Evolutionary conservation across 2,797 vertebrate species (phyloP), one percentile per base, ranked within the genome.

Genomic region (Vultur gryphus): DNA sequence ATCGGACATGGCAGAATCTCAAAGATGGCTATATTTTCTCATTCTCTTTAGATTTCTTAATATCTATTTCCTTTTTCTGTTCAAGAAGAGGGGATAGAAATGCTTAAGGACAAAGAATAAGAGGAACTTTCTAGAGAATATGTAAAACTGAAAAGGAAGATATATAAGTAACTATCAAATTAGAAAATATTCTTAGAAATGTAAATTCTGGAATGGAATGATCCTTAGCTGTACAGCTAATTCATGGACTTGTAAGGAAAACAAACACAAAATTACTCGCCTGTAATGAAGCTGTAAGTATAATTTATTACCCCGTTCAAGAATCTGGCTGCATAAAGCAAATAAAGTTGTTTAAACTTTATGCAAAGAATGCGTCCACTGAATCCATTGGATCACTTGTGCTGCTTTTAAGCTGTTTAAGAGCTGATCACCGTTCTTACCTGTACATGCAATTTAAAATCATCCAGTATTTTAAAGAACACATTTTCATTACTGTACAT

Each of bases 51-150:
- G 11, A 46, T 91, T 87, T 93, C n/a, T 92, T 91, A 86, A 89
- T 87, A 71, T 35, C 35, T 88, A 20, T 86, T 93, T 92, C 19
- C 11, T 95, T 87, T 93, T 91, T 82, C 46, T 84, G 20, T 87
- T 96, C 61, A 89, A 57, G 75, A 78, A 59, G 37, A 95, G 16
- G 43, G 46, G 46, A 86, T 48, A 95, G 31, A 95, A 90, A 95
- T 46, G 11, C 51, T 81, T 92, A 84, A 93, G 64, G 61, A 84
- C 7, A 87, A 76, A 73, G 12, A 87, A 84, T 39, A 70, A 8
- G 8, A 75, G 73, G 61, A 84, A 82, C 9, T 75, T 96, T 91
- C 52, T 58, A 49, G 39, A 79, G 69, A 96, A 96, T 81, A 90
- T 25, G 9, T 57, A n/a, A 86, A 29, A 31, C 39, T 95, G 46